phyloP scores from a whole-genome alignment of 1,140 invertebrate genomes.

The Drosophila lini region DNA sequence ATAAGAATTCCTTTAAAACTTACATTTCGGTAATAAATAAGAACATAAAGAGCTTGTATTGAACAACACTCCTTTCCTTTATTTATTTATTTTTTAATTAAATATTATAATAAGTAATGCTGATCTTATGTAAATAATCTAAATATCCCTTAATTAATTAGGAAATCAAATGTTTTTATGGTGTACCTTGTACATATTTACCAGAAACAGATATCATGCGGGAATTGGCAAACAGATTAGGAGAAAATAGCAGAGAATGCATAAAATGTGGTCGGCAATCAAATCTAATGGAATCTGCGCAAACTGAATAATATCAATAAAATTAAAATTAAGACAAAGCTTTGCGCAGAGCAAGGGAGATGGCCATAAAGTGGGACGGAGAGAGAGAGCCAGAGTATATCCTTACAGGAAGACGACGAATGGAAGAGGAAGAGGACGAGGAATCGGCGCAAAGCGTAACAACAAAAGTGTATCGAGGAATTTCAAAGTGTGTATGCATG shows the following conservation, averaged over 20 bases:
- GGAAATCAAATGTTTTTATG: too few species aligned
- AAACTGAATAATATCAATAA: slow-evolving; percentile 76
- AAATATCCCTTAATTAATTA: too few species aligned
- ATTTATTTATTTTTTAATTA: too few species aligned
- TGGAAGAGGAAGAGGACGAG: slow-evolving; percentile 26
- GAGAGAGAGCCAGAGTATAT: neutral
- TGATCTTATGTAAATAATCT: too few species aligned
- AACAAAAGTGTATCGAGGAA: slow-evolving; percentile 66
- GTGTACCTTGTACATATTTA: neutral
- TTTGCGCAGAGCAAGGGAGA: slow-evolving; percentile 31
- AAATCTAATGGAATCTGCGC: slow-evolving; percentile 68
- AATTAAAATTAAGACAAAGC: slow-evolving; percentile 67
- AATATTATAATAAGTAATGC: too few species aligned
- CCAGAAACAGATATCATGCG: neutral
- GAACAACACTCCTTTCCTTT: too few species aligned
- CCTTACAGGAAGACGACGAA: slow-evolving; percentile 24
- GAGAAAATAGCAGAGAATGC: slow-evolving; percentile 30
- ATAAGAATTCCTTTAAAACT: too few species aligned
- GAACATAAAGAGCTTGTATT: neutral
- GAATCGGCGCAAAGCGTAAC: slow-evolving; percentile 42
- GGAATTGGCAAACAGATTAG: slow-evolving; percentile 34
- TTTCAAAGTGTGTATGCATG: slow-evolving; percentile 26
- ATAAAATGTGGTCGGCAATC: slow-evolving; percentile 48
- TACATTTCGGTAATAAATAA: too few species aligned
- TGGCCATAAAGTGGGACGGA: neutral